Evolutionary conservation across 2,888 invertebrate species (phyloP), one percentile per base, ranked within the genome.

Genomic region (Caprella mutica): DNA sequence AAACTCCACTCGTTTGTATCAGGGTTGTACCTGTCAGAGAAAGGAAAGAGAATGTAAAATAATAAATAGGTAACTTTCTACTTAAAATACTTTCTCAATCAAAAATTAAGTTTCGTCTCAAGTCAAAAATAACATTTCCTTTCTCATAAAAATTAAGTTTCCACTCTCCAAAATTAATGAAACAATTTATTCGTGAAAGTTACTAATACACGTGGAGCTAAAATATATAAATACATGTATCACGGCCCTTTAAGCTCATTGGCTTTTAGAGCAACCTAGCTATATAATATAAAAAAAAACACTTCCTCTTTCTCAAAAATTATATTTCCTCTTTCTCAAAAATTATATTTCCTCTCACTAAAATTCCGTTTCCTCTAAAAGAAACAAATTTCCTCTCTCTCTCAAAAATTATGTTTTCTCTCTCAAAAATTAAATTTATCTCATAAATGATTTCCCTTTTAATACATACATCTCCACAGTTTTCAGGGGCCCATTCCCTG

Each of bases 321-420:
- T 19, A 27, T 24, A 50, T 71, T 71, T 86, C 87, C 88, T 77
- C 92, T 84, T 4, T 91, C 92, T 9, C 14, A 57, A 40, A 2
- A 24, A 58, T 51, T 19, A 27, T 24, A 50, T 71, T 71, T 86
- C 87, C 88, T 77, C 92, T 84, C 4, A 91, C 92, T 72, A 89
- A 92, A 2, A 93, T 79, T 75, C 85, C 86, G 66, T 84, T 84
- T 72, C 88, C 87, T 43, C 91, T 77, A 27, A 86, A 86, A 12
- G 90, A 86, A 39, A 91, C 83, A n/a, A n/a, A n/a, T n/a, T n/a
- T n/a, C n/a, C n/a, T n/a, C n/a, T n/a, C n/a, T n/a, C n/a, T n/a
- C n/a, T n/a, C n/a, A n/a, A n/a, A n/a, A n/a, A n/a, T n/a, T n/a
- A n/a, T n/a, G n/a, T n/a, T n/a, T n/a, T n/a, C n/a, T n/a, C n/a